These are phyloP conservation scores for Etheostoma perlongum DNA, from an alignment of 2,797 vertebrate genomes.

Conservation along the genomic window DNA sequence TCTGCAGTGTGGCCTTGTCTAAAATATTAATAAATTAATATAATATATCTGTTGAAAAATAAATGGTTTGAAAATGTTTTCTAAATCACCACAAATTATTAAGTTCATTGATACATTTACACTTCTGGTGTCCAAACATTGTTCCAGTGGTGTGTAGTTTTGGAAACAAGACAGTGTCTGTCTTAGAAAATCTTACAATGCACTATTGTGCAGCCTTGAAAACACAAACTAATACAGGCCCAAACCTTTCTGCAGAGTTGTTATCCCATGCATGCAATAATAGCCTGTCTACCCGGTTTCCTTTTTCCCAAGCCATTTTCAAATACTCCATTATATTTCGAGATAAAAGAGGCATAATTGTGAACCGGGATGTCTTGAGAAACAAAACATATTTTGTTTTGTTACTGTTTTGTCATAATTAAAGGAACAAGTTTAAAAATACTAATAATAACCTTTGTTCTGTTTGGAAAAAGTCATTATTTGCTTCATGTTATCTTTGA, in stretches of 20 bases:
- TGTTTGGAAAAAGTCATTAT: background rate
- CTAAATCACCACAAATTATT: background rate
- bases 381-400: constrained; percentile 26
- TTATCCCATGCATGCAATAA: constrained; percentile 53
- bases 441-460: background rate
- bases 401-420: constrained; percentile 23
- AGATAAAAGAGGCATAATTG: constrained; percentile 42
- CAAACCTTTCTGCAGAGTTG: constrained; percentile 58
- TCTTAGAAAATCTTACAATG: constrained; percentile 4
- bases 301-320: constrained; percentile 67
- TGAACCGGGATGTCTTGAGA: constrained; percentile 19
- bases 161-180: constrained; percentile 6
- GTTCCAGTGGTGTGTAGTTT: background rate
- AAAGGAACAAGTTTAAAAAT: background rate
- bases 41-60: background rate
- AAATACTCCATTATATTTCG: constrained; percentile 48
- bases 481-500: background rate
- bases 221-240: constrained; percentile 35
- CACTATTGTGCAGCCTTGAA: constrained; percentile 17
- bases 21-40: constrained; percentile 2
- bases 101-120: background rate
- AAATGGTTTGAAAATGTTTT: background rate
- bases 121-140: constrained; percentile 1
- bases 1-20: background rate
- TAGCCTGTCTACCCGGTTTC: constrained; percentile 62